Evolutionary conservation across 2,113 vertebrate genomes (phyloP).

Genomic region (Aepyceros melampus): DNA sequence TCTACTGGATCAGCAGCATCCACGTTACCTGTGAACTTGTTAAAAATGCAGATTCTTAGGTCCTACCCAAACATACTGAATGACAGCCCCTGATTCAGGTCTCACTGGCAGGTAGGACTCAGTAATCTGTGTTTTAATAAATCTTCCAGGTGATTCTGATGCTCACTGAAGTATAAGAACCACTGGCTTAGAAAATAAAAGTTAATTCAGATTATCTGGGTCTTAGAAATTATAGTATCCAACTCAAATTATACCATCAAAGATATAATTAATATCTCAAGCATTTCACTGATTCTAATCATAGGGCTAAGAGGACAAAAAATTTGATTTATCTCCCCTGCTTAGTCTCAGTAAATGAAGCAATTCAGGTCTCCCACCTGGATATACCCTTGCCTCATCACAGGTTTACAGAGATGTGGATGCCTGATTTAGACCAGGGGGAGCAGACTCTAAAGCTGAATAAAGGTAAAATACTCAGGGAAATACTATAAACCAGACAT

Average conservation of each 20-base stretch:
- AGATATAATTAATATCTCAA: background rate
- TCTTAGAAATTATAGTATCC: background rate
- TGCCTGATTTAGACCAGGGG: background rate
- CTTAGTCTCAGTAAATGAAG: background rate
- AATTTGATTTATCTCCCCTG: background rate
- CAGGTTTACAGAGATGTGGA: background rate
- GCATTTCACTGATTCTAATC: background rate
- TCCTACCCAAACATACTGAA: background rate
- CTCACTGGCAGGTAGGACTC: background rate
- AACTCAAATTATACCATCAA: background rate
- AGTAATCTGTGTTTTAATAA: background rate
- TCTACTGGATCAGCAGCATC: background rate
- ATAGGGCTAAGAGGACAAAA: background rate
- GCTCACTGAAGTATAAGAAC: background rate
- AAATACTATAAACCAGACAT: fast-evolving
- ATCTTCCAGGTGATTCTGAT: background rate
- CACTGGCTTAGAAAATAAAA: background rate
- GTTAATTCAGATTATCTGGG: background rate
- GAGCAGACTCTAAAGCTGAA: background rate
- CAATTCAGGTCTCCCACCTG: background rate
- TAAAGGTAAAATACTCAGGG: background rate
- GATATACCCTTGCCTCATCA: background rate
- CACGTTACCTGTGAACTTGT: background rate
- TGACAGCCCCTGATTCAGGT: background rate
- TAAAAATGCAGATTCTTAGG: background rate